Conservation (phyloP, 2,113 vertebrate species). For the Indri indri region DNA sequence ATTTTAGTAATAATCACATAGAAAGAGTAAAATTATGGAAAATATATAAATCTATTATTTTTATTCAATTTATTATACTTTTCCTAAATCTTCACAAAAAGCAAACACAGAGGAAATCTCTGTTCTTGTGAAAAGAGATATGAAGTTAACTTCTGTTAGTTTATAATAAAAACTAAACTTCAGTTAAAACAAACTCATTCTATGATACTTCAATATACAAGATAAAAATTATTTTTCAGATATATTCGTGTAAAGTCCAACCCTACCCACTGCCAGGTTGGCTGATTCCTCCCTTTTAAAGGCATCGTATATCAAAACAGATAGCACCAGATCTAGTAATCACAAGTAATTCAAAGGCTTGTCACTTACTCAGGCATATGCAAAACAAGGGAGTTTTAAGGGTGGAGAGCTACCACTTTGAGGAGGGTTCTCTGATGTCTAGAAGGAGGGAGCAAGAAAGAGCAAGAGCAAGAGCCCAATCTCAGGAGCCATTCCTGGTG, state of each 20-base stretch:
- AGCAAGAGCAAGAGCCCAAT: background rate
- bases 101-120: background rate
- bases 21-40: background rate
- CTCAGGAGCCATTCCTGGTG: background rate
- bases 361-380: background rate
- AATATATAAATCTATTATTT: background rate
- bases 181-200: background rate
- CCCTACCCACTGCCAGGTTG: accelerated
- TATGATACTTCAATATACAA: background rate
- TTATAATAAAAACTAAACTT: slow-evolving; percentile 19
- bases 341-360: background rate
- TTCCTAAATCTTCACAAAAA: background rate
- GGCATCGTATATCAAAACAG: background rate
- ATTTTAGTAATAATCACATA: background rate
- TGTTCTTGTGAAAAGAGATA: background rate
- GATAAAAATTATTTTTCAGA: slow-evolving; percentile 7
- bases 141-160: background rate
- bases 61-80: background rate
- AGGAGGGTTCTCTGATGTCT: background rate
- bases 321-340: background rate
- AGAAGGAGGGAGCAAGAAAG: background rate
- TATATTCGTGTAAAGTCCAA: background rate
- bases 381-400: background rate
- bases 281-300: background rate
- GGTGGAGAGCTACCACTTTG: background rate